Percentiles rank a stretch among this genome's conserved stretches.
Conservation (phyloP, 2,113 vertebrate species). For the Nothocercus nigrocapillus region DNA sequence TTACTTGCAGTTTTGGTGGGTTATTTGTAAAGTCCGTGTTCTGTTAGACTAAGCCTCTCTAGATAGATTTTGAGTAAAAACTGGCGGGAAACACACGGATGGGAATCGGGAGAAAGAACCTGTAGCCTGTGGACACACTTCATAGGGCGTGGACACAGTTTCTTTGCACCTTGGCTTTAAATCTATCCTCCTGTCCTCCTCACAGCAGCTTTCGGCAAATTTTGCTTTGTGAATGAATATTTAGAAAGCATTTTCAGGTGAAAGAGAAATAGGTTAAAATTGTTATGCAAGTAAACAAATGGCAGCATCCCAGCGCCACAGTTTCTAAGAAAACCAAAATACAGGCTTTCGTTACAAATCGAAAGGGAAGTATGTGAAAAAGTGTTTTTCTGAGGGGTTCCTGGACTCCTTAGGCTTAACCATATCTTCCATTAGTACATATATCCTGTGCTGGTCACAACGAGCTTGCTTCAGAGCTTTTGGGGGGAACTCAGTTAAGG, state of each 20-base stretch:
- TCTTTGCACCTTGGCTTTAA: neutral
- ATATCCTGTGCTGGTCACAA: constrained; percentile 38
- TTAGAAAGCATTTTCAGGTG: neutral
- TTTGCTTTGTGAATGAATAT: neutral
- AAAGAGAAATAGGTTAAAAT: neutral
- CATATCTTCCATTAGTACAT: neutral
- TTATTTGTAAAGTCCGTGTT: constrained; percentile 9
- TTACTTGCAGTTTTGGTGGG: neutral
- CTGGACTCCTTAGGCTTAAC: neutral
- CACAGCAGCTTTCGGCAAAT: neutral
- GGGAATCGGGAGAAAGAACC: neutral
- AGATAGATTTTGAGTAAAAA: neutral
- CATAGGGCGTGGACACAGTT: neutral
- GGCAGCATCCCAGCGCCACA: neutral
- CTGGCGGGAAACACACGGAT: neutral
- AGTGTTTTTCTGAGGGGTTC: neutral
- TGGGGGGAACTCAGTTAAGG: constrained; percentile 38
- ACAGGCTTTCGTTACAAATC: neutral
- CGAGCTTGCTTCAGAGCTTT: constrained; percentile 5
- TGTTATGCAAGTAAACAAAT: neutral
- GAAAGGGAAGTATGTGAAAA: neutral
- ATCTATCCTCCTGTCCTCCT: neutral
- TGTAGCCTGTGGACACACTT: neutral
- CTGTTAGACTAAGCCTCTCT: neutral
- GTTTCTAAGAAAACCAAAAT: constrained; percentile 7